phyloP scores from a whole-genome alignment of 2,888 invertebrate species.

The Rhodophaea formosa region DNA sequence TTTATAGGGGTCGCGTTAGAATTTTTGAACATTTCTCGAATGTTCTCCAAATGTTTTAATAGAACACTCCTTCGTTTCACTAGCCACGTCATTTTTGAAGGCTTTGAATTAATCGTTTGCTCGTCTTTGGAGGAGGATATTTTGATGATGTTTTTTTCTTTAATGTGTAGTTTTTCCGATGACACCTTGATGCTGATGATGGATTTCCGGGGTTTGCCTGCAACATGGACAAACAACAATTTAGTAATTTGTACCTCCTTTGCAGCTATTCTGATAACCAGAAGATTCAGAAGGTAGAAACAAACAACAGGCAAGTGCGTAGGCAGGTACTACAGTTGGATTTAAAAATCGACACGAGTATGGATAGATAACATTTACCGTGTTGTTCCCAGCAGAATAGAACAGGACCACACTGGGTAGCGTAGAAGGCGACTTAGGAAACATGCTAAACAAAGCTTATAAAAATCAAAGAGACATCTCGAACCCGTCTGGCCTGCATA shows the following conservation, averaged over 20 bases:
- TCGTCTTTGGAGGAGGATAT: background rate
- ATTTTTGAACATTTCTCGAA: constrained; percentile 46
- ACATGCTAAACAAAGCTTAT: too few species aligned
- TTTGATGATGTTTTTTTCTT: constrained; percentile 10
- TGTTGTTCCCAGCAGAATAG: too few species aligned
- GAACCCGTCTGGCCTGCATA: too few species aligned
- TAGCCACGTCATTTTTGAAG: background rate
- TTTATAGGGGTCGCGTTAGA: constrained; percentile 66
- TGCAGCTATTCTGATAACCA: too few species aligned
- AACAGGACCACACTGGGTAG: too few species aligned
- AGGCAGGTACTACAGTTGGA: too few species aligned
- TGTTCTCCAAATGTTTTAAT: constrained; percentile 48
- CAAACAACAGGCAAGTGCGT: too few species aligned
- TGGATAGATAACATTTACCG: too few species aligned
- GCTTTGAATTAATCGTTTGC: background rate
- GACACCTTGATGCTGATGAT: constrained; percentile 3
- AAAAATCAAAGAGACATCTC: too few species aligned
- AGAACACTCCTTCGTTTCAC: constrained; percentile 26
- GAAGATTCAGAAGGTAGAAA: too few species aligned
- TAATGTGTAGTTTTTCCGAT: background rate
- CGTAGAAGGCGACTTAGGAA: too few species aligned
- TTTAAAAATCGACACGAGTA: too few species aligned
- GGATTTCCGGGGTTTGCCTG: constrained; percentile 12
- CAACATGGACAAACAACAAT: background rate
- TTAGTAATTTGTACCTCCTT: background rate